Percentiles rank a stretch among this genome's conserved stretches.
phyloP scores from a whole-genome alignment of 2,888 invertebrate genomes.

The Prionchulus punctatus region DNA sequence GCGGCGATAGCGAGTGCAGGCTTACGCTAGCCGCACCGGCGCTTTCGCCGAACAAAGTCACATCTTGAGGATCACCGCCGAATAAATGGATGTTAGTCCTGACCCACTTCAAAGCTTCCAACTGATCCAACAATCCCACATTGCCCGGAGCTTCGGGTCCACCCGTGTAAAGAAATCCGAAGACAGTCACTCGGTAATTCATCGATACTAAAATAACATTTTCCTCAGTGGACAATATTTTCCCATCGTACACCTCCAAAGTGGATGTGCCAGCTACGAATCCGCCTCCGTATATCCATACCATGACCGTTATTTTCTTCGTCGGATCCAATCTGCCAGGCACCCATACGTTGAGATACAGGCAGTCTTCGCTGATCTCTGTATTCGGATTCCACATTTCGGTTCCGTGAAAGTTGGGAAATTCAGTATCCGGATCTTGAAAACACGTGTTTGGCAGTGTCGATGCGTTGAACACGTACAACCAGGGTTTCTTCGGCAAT shows the following conservation, averaged over 20 bases:
- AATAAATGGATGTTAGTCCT: slow-evolving; percentile 54
- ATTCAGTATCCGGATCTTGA: slow-evolving; percentile 73
- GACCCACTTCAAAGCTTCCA: slow-evolving; percentile 56
- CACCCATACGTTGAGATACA: slow-evolving; percentile 86
- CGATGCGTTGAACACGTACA: slow-evolving; percentile 57
- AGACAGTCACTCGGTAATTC: slow-evolving; percentile 70
- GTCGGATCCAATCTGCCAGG: slow-evolving; percentile 38
- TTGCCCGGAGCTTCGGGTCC: slow-evolving; percentile 48
- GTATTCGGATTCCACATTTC: slow-evolving; percentile 96
- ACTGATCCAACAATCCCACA: slow-evolving; percentile 84
- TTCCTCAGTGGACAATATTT: slow-evolving; percentile 41
- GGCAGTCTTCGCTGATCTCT: slow-evolving; percentile 79
- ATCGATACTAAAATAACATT: slow-evolving; percentile 68
- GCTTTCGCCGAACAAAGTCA: slow-evolving; percentile 71
- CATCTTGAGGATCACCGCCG: slow-evolving; percentile 18
- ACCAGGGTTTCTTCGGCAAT: slow-evolving; percentile 62
- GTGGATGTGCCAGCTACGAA: slow-evolving; percentile 59
- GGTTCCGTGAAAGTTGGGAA: slow-evolving; percentile 44
- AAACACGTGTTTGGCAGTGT: slow-evolving; percentile 70
- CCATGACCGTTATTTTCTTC: slow-evolving; percentile 50
- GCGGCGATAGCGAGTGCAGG: slow-evolving; percentile 38
- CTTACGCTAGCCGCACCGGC: slow-evolving; percentile 89
- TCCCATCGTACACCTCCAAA: slow-evolving; percentile 82
- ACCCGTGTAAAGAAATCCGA: slow-evolving; percentile 46
- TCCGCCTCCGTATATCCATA: slow-evolving; percentile 58